Conservation (phyloP, 2,888 invertebrate genomes). For the Lycophotia porphyrea region DNA sequence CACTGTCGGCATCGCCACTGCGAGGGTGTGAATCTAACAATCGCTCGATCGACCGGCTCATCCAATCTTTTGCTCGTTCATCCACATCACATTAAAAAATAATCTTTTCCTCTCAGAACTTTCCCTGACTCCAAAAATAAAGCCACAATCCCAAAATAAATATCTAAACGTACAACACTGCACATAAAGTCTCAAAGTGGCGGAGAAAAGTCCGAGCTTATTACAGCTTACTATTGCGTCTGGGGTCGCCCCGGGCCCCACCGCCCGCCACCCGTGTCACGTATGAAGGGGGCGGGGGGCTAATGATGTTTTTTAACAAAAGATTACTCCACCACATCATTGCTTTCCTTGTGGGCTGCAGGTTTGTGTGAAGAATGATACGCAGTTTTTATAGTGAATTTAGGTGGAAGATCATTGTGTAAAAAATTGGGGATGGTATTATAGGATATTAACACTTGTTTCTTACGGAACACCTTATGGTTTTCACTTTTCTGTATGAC, state of each 20-base stretch:
- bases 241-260: conserved; percentile 45
- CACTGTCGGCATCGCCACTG: background rate
- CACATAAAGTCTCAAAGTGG: conserved; percentile 65
- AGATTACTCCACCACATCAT: conserved; percentile 69
- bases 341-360: conserved; percentile 56
- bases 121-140: conserved; percentile 51
- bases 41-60: background rate
- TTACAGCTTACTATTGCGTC: conserved; percentile 70
- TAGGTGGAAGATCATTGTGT: conserved; percentile 12
- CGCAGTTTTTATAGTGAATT: conserved; percentile 41
- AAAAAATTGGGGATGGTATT: background rate
- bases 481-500: background rate
- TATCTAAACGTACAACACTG: conserved; percentile 60
- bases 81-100: conserved; percentile 32
- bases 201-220: conserved; percentile 70
- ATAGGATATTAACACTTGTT: background rate
- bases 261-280: conserved; percentile 60
- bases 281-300: conserved; percentile 61
- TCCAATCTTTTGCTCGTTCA: conserved; percentile 35
- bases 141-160: conserved; percentile 56
- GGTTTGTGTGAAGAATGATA: conserved; percentile 57
- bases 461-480: background rate
- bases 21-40: conserved; percentile 32
- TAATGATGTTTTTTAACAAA: conserved; percentile 71
- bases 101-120: conserved; percentile 38